A percentile compares a stretch with the other conserved stretches of the same genome.
Conservation (phyloP, 2,113 vertebrate genomes). For the Larimichthys polyactis region DNA sequence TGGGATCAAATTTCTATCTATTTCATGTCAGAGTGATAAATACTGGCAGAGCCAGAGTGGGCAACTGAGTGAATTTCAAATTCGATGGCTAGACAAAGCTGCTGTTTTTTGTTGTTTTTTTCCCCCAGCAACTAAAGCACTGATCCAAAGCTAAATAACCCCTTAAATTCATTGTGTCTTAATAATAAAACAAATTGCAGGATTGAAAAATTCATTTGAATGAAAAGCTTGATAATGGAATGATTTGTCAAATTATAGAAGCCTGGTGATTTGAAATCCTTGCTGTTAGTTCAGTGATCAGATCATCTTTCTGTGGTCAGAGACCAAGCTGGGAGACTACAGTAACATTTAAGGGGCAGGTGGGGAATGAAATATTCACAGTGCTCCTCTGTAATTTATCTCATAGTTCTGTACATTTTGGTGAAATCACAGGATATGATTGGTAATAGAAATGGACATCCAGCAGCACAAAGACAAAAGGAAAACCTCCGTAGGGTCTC, state of each 20-base stretch:
- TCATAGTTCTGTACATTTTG: background rate
- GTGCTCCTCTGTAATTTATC: background rate
- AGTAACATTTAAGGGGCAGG: background rate
- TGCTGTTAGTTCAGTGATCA: background rate
- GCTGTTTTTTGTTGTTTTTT: background rate
- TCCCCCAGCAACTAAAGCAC: background rate
- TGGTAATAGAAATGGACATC: background rate
- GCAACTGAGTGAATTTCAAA: background rate
- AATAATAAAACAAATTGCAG: background rate
- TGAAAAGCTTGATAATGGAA: background rate
- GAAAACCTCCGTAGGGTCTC: background rate
- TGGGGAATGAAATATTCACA: background rate
- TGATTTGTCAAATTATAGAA: background rate
- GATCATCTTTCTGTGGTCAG: background rate
- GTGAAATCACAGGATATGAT: background rate
- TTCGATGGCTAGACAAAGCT: background rate
- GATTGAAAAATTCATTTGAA: background rate
- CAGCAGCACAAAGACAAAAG: background rate
- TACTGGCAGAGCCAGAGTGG: background rate
- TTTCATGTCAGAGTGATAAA: constrained; percentile 49
- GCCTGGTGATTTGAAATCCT: background rate
- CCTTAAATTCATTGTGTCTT: background rate
- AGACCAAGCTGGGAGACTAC: background rate
- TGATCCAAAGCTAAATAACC: background rate
- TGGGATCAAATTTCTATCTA: constrained; percentile 36